Evolutionary conservation across 2,888 invertebrate species (phyloP), one percentile per base, ranked within the genome.

Genomic region (Hydriomena furcata): DNA sequence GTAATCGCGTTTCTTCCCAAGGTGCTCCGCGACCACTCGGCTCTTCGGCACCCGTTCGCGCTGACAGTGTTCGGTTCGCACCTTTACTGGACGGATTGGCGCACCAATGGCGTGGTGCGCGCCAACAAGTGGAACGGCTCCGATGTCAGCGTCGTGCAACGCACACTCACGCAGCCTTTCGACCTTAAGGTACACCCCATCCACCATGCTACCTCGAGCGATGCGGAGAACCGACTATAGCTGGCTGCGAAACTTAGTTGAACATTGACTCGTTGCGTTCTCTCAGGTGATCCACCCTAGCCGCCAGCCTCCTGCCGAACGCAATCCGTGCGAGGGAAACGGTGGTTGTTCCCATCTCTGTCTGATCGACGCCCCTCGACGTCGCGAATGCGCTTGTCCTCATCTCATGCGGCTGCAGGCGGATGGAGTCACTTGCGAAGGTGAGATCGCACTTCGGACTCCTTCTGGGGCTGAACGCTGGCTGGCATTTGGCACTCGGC

Each of bases 11-110:
- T 13, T 21, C 6, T 5, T 30, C 31, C n/a, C n/a, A n/a, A 50
- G 50, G 93, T 96, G 55, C 89, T 97, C 66, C 92, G 93, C 55
- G 94, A 94, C 42, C 95, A 95, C 76, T 93, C 94, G 49, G 92
- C 94, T 65, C 86, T 96, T 44, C 93, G 95, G 36, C 98, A 98
- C 91, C 97, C 98, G 0, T 98, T 98, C 90, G 96, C 97, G 35
- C 94, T 98, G 58, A 93, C 96, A 0, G 91, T 97, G 50, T 97
- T 95, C 87, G 97, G 95, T 75, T 94, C 94, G 71, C 94, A 95
- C 80, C 94, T 98, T 7, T 98, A 96, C 87, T 98, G 97, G 97
- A 97, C 97, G 0, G 98, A 98, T 86, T 98, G 98, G 98, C 92
- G 96, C 58, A 94, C 94, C 46, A 96, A 96, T 77, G 94, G 95